Percentiles rank a stretch among this genome's conserved stretches.
Evolutionary conservation across 2,797 vertebrate species (phyloP).

Genomic region (Lates japonicus): DNA sequence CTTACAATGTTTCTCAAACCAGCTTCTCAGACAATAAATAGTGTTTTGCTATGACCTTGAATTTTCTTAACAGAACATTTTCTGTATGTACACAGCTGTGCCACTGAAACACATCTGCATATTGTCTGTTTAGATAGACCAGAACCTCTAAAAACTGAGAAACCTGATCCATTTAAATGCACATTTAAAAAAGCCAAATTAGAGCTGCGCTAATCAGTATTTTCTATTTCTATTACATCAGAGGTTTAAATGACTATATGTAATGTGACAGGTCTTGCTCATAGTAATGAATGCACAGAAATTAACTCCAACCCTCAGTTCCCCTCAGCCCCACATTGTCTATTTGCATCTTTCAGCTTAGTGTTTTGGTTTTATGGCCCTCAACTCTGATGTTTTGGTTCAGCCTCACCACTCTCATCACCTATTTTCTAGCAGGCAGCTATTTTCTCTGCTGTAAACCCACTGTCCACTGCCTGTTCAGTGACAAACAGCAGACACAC

Average conservation of each 20-base stretch:
- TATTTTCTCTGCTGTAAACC: not conserved
- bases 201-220: not conserved
- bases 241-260: not conserved
- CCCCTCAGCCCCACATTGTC: not conserved
- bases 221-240: not conserved
- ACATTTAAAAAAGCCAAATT: not conserved
- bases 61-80: not conserved
- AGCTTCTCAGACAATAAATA: not conserved
- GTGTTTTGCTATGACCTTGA: constrained; percentile 27
- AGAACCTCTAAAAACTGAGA: not conserved
- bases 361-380: too few species aligned
- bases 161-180: not conserved
- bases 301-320: not conserved
- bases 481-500: not conserved
- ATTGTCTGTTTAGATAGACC: not conserved
- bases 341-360: not conserved
- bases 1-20: not conserved
- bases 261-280: not conserved
- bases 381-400: not conserved
- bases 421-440: not conserved
- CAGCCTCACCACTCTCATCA: not conserved
- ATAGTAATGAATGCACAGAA: not conserved
- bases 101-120: not conserved
- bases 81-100: not conserved
- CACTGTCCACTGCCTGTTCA: too few species aligned